Evolutionary conservation across 2,113 vertebrate genomes (phyloP).

Genomic region (Erythrolamprus reginae): DNA sequence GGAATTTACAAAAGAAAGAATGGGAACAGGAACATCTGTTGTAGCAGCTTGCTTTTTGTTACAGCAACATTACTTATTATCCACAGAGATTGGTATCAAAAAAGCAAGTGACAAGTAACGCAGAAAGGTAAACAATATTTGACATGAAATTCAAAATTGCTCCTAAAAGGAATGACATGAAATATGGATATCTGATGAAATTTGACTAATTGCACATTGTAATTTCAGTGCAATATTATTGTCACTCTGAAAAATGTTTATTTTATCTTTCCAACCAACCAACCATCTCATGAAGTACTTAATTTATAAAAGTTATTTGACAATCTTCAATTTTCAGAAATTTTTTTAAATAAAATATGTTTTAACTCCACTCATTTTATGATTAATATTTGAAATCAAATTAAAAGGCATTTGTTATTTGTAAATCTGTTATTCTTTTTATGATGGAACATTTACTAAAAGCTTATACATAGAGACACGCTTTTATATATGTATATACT

Average conservation of each 20-base stretch:
- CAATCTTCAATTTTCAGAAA: not conserved
- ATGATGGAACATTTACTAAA: no score
- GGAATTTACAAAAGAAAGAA: not conserved
- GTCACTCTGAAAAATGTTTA: not conserved
- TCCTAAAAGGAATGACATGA: not conserved
- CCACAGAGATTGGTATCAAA: not conserved
- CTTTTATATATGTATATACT: no score
- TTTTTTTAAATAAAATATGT: not conserved
- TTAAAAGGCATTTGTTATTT: not conserved
- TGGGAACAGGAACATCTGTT: not conserved
- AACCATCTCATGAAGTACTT: not conserved
- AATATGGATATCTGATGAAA: not conserved
- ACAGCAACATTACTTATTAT: not conserved
- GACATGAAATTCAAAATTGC: not conserved
- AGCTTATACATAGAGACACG: no score
- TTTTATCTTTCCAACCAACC: not conserved
- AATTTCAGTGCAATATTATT: not conserved
- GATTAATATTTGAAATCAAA: not conserved
- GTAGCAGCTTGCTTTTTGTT: not conserved
- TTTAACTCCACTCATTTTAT: not conserved
- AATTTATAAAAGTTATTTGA: not conserved
- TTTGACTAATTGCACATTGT: not conserved
- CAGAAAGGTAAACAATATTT: not conserved
- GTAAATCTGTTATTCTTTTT: not conserved
- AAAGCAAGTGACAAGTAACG: not conserved